Evolutionary conservation across 2,113 vertebrate genomes (phyloP).

Genomic region (Tetrax tetrax): DNA sequence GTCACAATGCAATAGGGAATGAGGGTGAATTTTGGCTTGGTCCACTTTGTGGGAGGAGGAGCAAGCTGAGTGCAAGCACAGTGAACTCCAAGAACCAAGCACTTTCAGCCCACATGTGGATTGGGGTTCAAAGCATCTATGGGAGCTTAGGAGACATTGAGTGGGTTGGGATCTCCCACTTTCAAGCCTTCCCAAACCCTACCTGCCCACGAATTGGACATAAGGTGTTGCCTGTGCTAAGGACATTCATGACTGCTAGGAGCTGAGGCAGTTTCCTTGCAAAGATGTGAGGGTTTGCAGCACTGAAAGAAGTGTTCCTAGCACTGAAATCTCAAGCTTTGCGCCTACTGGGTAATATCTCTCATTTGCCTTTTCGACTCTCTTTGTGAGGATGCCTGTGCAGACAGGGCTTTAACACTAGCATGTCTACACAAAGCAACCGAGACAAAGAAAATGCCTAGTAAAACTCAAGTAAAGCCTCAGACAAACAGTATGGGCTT

Average conservation of each 20-base stretch:
- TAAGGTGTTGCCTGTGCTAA: fast-evolving
- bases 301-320: not conserved
- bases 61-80: fast-evolving
- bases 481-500: not conserved
- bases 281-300: not conserved
- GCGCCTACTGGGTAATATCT: not conserved
- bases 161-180: not conserved
- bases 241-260: fast-evolving
- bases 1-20: not conserved
- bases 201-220: fast-evolving
- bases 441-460: not conserved
- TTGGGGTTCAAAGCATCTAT: not conserved
- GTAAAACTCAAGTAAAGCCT: not conserved
- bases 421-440: not conserved
- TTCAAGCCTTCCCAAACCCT: not conserved
- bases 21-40: not conserved
- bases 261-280: not conserved
- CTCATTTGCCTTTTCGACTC: fast-evolving
- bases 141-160: not conserved
- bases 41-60: not conserved
- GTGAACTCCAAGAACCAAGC: fast-evolving
- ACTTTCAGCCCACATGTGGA: not conserved
- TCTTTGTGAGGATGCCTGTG: not conserved
- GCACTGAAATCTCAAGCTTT: not conserved
- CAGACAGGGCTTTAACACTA: not conserved